phyloP scores from a whole-genome alignment of 2,888 invertebrate genomes.

The Drosophila siamana region DNA sequence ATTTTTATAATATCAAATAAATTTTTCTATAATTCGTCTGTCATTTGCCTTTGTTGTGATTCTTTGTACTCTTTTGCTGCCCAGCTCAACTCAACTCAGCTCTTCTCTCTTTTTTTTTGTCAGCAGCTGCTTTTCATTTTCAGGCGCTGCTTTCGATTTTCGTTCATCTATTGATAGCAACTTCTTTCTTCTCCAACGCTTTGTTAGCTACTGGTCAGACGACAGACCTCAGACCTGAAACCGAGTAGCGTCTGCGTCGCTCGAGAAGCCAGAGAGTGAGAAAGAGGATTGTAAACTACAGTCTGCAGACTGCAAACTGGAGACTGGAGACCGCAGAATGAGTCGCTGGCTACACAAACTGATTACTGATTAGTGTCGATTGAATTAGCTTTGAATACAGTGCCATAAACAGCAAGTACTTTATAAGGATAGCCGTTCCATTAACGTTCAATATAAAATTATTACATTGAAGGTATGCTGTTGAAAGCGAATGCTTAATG shows the following conservation, averaged over 20 bases:
- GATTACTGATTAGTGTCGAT: constrained; percentile 16
- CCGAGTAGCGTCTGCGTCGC: not conserved
- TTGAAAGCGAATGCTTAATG: not conserved
- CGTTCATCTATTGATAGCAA: constrained; percentile 59
- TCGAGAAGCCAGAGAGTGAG: not conserved
- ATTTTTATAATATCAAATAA: constrained; percentile 54
- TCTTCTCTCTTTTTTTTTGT: constrained; percentile 27
- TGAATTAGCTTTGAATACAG: not conserved
- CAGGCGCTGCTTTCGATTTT: constrained; percentile 60
- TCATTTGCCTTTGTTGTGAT: constrained; percentile 27
- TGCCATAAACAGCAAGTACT: not conserved
- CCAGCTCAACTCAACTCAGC: not conserved
- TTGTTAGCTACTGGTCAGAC: constrained; percentile 19
- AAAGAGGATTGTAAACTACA: too few species aligned
- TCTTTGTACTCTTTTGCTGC: constrained; percentile 29
- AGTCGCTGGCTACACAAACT: constrained; percentile 9
- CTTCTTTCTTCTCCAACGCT: constrained; percentile 38
- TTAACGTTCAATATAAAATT: not conserved
- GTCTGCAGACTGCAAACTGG: not conserved
- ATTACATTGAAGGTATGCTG: not conserved
- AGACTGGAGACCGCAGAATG: constrained; percentile 19
- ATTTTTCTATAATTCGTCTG: constrained; percentile 29
- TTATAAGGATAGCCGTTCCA: not conserved
- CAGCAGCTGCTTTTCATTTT: constrained; percentile 54
- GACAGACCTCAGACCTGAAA: constrained; percentile 1